These are phyloP conservation scores for Crotalus horridus DNA, from an alignment of 2,113 vertebrate genomes.

Conservation along the genomic window DNA sequence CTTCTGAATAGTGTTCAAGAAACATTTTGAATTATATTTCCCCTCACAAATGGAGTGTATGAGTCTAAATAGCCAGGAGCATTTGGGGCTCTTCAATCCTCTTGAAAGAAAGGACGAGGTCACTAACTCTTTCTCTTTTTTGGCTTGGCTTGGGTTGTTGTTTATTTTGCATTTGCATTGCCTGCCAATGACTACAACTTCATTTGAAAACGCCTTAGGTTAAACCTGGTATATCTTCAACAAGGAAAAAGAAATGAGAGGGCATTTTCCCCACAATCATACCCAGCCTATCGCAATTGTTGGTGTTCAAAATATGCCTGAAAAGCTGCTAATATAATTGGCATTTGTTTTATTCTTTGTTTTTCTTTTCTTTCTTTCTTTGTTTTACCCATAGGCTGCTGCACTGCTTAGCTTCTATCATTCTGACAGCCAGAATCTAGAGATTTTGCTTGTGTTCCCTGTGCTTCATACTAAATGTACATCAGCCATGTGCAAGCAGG, in stretches of 20 bases:
- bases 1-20: background rate
- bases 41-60: background rate
- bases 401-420: background rate
- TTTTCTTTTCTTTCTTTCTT: no score
- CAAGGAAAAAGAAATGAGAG: background rate
- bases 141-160: background rate
- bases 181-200: background rate
- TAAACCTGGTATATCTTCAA: background rate
- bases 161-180: background rate
- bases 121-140: background rate
- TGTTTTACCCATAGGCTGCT: background rate
- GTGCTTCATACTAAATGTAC: accelerated
- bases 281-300: accelerated
- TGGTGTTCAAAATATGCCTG: background rate
- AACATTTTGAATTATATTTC: background rate
- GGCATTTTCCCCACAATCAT: background rate
- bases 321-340: accelerated
- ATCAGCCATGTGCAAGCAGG: background rate
- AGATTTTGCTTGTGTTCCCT: background rate
- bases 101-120: background rate
- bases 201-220: background rate
- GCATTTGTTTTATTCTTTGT: background rate
- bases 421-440: accelerated
- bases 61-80: background rate
- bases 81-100: background rate